Evolutionary conservation across 2,888 invertebrate genomes (phyloP), one percentile per base, ranked within the genome.

Genomic region (Chalcis sispes): DNA sequence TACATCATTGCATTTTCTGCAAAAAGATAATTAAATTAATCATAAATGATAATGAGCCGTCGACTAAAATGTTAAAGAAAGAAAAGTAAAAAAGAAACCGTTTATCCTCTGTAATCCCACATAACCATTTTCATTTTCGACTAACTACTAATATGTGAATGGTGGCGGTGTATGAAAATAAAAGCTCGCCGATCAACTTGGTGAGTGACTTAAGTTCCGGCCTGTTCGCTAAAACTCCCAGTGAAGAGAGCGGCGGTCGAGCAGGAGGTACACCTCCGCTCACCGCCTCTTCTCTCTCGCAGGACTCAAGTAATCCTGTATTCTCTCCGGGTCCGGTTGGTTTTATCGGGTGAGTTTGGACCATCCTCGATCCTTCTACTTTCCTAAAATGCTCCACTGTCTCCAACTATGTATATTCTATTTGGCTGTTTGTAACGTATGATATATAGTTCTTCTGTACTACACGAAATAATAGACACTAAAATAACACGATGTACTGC

Each of bases 181-280:
- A 86, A 89, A 96, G 96, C 91, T 96, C 96, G 88, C 96, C 96
- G 88, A 96, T 96, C 91, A 96, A 96, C 92, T 93, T 98, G 92
- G 97, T 97, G 90, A 93, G 92, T 88, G 97, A 97, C 93, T 95
- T 98, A 91, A 96, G 97, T 90, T 95, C 96, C 87, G 97, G 97
- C 90, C 92, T 97, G 90, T 96, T 97, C 92, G 95, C 94, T 92
- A 96, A 96, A 92, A 96, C 96, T 87, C 96, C 96, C 88, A 95
- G 95, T 89, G 96, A 96, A 91, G 96, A 96, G 91, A 93, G 93
- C 89, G 94, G 94, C 89, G 90, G 90, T 84, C 89, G 90, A 82
- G 89, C 90, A 67, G 91, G 91, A 82, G 90, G 91, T 83, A 90
- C 91, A 82, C 92, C 94, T 90, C 91, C 94, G 89, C 91, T 92